A percentile compares a stretch with the other conserved stretches of the same genome.
Conservation (phyloP, 2,888 invertebrate genomes). For the Teleogryllus oceanicus region DNA sequence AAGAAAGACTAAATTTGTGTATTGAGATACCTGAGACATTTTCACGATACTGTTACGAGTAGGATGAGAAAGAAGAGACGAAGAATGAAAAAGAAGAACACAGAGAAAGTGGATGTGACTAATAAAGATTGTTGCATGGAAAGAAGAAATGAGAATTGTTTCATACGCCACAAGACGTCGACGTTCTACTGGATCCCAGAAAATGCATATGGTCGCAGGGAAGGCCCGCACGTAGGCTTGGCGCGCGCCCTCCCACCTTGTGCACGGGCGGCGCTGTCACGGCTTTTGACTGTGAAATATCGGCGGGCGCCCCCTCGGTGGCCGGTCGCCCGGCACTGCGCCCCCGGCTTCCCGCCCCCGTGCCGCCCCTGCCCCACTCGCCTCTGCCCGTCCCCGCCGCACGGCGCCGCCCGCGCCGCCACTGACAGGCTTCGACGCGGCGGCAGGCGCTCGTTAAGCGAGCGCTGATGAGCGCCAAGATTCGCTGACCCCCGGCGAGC, state of each 20-base stretch:
- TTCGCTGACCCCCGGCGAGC: slow-evolving; percentile 11
- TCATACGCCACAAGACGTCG: too few species aligned
- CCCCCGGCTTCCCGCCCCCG: background rate
- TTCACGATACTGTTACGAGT: too few species aligned
- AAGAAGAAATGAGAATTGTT: too few species aligned
- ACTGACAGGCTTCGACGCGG: slow-evolving; percentile 21
- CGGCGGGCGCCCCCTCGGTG: background rate
- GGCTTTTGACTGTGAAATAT: slow-evolving; percentile 18
- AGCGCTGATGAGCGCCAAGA: slow-evolving; percentile 20
- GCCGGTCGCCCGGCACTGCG: background rate
- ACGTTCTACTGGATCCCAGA: too few species aligned
- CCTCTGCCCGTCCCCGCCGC: background rate
- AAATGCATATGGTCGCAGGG: too few species aligned
- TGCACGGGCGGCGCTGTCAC: background rate
- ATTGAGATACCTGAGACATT: too few species aligned
- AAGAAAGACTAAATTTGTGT: too few species aligned
- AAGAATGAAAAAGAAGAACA: too few species aligned
- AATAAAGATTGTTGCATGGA: too few species aligned
- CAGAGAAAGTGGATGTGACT: too few species aligned
- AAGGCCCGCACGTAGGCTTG: too few species aligned
- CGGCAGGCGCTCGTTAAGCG: slow-evolving; percentile 24
- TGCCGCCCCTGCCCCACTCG: background rate
- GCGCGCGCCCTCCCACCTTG: background rate
- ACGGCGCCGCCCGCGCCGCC: slow-evolving; percentile 11
- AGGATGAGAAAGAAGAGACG: too few species aligned